Base-by-base conservation (phyloP, 2,113 vertebrate species). In the Odontophorus gujanensis region DNA sequence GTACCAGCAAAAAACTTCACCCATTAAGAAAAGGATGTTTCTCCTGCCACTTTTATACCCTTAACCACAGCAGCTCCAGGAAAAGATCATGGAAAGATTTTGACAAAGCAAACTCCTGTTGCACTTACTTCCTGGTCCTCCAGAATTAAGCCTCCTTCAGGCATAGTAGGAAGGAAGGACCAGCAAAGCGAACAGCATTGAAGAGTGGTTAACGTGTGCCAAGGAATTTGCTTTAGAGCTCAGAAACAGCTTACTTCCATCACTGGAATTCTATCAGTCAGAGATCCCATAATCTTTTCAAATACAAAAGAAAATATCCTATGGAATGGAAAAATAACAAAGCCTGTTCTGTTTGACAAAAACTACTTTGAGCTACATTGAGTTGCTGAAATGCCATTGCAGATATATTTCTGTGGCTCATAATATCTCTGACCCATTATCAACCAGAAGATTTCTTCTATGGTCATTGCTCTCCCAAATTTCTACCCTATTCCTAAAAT, bases 1-100 rank as follows among this genome's bases (percentile, higher is more conserved):
- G 19, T 20, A 72, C 15, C 20, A 45, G 4, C 9, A 13, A 34
- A 9, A 28, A 76, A 66, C 20, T 19, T 16, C 40, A 32, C 7
- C 4, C 9, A 3, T 50, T 26, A 90, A 26, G 42, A 26, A 30
- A 57, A 36, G 4, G 19, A 3, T 3, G 0, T 38, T 72, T 72
- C 38, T 65, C 20, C 38, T 72, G 15, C 5, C 67, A 26, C 8
- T 72, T 62, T 78, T 18, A 43, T 30, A 50, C 11, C 3, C 5
- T 19, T 28, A 40, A 40, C 1, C 4, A 6, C 40, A 78, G 28
- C 45, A 72, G 20, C 53, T 73, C 20, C 50, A 81, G 24, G 13
- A 13, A 9, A 62, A 47, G 10, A 4, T 42, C 11, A 34, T 0
- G 3, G 22, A n/a, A 15, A 12, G 3, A 12, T 19, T 16, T 38